A percentile compares a stretch with the other conserved stretches of the same genome.
phyloP scores from a whole-genome alignment of 2,113 vertebrate genomes.

The Gadus macrocephalus region DNA sequence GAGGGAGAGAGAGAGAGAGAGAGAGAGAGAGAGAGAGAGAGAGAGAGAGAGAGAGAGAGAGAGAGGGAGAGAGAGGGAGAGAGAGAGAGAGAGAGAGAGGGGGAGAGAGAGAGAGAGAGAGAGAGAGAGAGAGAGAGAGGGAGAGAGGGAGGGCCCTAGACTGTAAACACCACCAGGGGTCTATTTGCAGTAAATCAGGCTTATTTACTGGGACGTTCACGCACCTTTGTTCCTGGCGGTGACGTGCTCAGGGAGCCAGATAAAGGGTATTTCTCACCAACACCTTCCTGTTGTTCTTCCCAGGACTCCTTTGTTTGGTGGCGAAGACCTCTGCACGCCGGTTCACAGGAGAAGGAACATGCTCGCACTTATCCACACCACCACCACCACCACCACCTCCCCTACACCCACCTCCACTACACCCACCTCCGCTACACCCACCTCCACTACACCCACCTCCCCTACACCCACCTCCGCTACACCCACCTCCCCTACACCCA shows the following conservation, averaged over 20 bases:
- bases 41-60: conserved; percentile 27
- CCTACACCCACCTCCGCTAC: too few relatives aligned
- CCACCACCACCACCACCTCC: conserved; percentile 17
- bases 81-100: too few relatives aligned
- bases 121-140: too few relatives aligned
- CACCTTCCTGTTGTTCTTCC: conserved; percentile 96
- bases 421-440: conserved; percentile 18
- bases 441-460: too few relatives aligned
- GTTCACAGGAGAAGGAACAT: conserved; percentile 84
- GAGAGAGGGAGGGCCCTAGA: conserved; percentile 69
- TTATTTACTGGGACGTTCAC: conserved; percentile 90
- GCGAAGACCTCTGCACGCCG: conserved; percentile 77
- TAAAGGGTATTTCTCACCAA: conserved; percentile 98
- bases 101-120: too few relatives aligned
- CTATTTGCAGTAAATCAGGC: conserved; percentile 88
- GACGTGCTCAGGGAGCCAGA: conserved; percentile 97
- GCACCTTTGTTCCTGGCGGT: conserved; percentile 92
- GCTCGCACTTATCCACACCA: conserved; percentile 40
- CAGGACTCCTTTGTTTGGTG: conserved; percentile 91
- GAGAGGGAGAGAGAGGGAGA: too few relatives aligned
- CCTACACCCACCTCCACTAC: conserved; percentile 19
- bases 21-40: conserved; percentile 50
- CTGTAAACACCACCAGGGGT: conserved; percentile 84
- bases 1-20: too few relatives aligned
- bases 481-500: conserved; percentile 7